A percentile compares a stretch with the other conserved stretches of the same genome.
phyloP scores from a whole-genome alignment of 1,140 invertebrate genomes.

The Papilio polyxenes region DNA sequence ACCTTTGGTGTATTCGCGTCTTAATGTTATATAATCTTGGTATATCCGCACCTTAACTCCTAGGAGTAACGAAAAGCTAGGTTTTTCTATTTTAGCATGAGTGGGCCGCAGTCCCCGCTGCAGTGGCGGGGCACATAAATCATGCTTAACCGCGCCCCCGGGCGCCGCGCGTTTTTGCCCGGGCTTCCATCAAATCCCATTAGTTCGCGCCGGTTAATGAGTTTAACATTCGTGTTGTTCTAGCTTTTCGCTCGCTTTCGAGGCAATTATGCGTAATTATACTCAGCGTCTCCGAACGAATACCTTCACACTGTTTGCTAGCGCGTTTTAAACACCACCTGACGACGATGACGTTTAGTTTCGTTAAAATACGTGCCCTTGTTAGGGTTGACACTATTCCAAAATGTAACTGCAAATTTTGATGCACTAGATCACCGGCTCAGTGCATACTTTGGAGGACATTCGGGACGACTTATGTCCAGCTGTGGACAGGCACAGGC shows the following conservation, averaged over 20 bases:
- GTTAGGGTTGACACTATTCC: not conserved
- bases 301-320: conserved; percentile 18
- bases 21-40: not conserved
- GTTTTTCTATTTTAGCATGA: conserved; percentile 22
- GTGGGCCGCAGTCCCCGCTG: conserved; percentile 4
- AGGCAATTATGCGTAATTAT: conserved; percentile 49
- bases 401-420: not conserved
- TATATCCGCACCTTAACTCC: not conserved
- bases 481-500: too few relatives aligned
- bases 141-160: conserved; percentile 52
- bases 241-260: conserved; percentile 48
- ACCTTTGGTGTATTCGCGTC: not conserved
- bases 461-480: too few relatives aligned
- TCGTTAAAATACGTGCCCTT: not conserved
- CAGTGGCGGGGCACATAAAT: conserved; percentile 51
- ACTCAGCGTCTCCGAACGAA: conserved; percentile 33
- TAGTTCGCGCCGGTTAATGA: conserved; percentile 58
- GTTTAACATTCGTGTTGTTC: conserved; percentile 55
- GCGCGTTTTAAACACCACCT: conserved; percentile 30
- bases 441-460: too few relatives aligned
- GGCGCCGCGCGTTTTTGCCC: conserved; percentile 56
- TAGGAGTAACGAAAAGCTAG: conserved; percentile 14
- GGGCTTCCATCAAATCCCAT: conserved; percentile 61
- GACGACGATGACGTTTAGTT: conserved; percentile 20
- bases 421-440: too few relatives aligned